Base-by-base conservation (phyloP, 2,888 invertebrate species). In the Acrobasis suavella region DNA sequence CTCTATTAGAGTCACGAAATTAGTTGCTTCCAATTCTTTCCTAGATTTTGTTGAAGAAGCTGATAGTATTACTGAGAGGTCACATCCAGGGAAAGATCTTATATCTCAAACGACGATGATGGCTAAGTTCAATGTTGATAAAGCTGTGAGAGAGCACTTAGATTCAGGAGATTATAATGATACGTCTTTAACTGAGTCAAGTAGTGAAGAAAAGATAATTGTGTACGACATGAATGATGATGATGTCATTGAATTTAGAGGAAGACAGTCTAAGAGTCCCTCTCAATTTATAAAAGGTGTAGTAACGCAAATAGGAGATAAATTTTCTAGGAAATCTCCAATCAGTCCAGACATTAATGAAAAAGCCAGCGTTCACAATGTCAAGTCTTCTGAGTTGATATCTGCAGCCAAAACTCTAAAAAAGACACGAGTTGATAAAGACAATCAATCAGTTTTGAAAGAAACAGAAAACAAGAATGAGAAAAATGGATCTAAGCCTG, bases 91-190 rank as follows among this genome's bases (percentile, higher is more conserved):
- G 7, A 89, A 84, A 71, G 84, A 82, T 70, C 75, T 92, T 61
- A 83, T 81, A 54, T 82, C 85, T 62, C 92, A 92, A 72, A 87
- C 89, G 0, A 84, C 82, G 1, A 90, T 90, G 89, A 93, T 92
- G 92, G 85, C 92, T 1, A 88, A 85, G 62, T 92, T 92, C 66
- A 90, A 90, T 67, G 78, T 90, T 32, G 82, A 92, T 66, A 84
- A 82, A 71, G 76, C 79, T 46, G 78, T 92, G 2, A 78, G 82
- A 72, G 86, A 91, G 68, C 90, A 92, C 77, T 76, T 93, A 51
- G 89, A 91, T 69, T 80, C 89, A 0, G 89, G 88, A 3, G 83
- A 91, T 49, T 90, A 89, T 62, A 87, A 90, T 60, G 90, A 86
- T 62, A 84, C 83, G 0, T 89, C 91, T 0, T 77, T 91, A 2